These are phyloP conservation scores for Nomada fucata DNA, from an alignment of 2,888 invertebrate genomes.

Conservation along the genomic window DNA sequence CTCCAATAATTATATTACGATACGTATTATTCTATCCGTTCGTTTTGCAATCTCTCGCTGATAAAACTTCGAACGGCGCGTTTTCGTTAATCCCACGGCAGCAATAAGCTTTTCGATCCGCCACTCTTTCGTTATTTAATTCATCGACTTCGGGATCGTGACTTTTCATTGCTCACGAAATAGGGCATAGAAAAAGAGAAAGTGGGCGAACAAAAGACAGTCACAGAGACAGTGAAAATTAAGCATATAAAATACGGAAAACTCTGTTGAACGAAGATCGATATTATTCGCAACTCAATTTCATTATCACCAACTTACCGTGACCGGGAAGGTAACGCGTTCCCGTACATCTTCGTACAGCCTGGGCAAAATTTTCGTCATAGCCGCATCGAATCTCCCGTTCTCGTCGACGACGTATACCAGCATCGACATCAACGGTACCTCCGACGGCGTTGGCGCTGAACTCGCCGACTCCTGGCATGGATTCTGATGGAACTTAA, in stretches of 20 bases:
- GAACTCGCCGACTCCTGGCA: constrained; percentile 67
- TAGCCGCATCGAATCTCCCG: constrained; percentile 75
- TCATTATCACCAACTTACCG: constrained; percentile 73
- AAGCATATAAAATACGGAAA: not conserved
- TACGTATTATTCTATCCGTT: too few relatives aligned
- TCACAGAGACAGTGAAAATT: not conserved
- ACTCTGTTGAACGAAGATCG: not conserved
- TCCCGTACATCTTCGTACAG: constrained; percentile 68
- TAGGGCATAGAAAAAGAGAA: not conserved
- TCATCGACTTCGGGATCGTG: too few relatives aligned
- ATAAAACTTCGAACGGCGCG: too few relatives aligned
- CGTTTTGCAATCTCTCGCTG: too few relatives aligned
- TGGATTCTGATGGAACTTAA: constrained; percentile 77
- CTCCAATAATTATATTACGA: not conserved
- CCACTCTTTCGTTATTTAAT: too few relatives aligned
- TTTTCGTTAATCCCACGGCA: too few relatives aligned
- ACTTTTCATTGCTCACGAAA: too few relatives aligned
- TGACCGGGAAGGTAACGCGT: constrained; percentile 73
- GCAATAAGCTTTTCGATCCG: too few relatives aligned
- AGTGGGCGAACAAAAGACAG: not conserved
- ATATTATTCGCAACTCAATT: not conserved
- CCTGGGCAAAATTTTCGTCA: constrained; percentile 79
- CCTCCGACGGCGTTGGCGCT: constrained; percentile 66
- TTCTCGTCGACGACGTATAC: constrained; percentile 79
- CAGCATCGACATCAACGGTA: constrained; percentile 73